Base-by-base conservation (phyloP, 2,113 vertebrate species). In the Apistogramma diplotaenia region DNA sequence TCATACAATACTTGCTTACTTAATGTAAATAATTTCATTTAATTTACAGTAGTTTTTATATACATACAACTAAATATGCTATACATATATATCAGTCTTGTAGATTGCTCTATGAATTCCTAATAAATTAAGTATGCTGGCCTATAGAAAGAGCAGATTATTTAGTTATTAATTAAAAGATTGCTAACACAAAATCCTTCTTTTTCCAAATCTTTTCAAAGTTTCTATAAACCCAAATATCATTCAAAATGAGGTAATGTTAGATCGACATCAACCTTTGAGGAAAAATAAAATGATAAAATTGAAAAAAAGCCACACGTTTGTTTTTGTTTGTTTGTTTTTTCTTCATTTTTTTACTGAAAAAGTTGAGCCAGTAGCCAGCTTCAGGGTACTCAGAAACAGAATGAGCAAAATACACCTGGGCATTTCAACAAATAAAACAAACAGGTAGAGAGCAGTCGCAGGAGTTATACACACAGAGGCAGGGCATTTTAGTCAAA, bases 271-370 rank as follows among this genome's bases (percentile, higher is more conserved):
- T 62, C 8, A 72, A 51, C 25, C 4, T 40, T 13, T 2, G 27
- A 33, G 25, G 40, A 53, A 4, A 10, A 61, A 18, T 10, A 4
- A 87, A 33, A 19, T 72, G 11, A 35, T 75, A 1, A 65, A 33
- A 53, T 23, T 8, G 19, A 0, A 83, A 92, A 40, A 18, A 85
- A 35, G 29, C 37, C 49, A 90, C 73, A 82, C 51, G n/a, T 86
- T 85, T 87, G 84, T 87, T 87, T 89, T 81, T 79, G 53, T 56
- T 81, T 61, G 59, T 40, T 27, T 81, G n/a, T n/a, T n/a, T n/a
- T n/a, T n/a, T n/a, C n/a, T 35, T 35, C 33, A 35, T 76, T 71
- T 73, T 91, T 93, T 94, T 94, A 94, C 91, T 94, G 89, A 94
- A 94, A 95, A 92, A 29, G 85, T 79, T 85, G 89, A 92, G 84